Conservation (phyloP, 2,797 vertebrate species). For the Danio tinwini region DNA sequence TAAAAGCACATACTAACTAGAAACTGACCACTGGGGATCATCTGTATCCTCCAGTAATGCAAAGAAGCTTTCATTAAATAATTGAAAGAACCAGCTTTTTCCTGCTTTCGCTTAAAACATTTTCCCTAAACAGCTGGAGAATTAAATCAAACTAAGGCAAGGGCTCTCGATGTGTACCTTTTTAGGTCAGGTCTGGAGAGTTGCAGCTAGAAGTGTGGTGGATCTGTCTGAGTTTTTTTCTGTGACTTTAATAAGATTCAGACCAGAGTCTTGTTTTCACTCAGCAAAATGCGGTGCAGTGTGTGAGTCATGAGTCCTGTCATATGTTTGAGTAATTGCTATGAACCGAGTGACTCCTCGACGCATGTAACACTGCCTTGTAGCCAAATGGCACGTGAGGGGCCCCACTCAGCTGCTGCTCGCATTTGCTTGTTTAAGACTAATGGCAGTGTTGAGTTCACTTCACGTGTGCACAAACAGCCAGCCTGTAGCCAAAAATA, state of each 20-base stretch:
- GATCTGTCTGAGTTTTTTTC: conserved; percentile 54
- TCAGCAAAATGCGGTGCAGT: conserved; percentile 64
- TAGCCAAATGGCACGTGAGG: conserved; percentile 57
- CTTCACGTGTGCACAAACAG: conserved; percentile 45
- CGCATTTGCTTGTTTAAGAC: conserved; percentile 50
- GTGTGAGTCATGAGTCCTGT: conserved; percentile 69
- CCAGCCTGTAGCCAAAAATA: conserved; percentile 41
- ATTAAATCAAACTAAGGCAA: conserved; percentile 22
- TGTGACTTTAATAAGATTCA: conserved; percentile 65
- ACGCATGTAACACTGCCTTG: conserved; percentile 58
- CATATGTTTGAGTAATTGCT: conserved; percentile 66
- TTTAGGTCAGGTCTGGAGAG: conserved; percentile 39
- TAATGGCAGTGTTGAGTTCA: conserved; percentile 42
- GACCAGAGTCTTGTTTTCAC: conserved; percentile 60
- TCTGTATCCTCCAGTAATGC: conserved; percentile 4
- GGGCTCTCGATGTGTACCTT: neutral
- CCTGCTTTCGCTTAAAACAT: conserved; percentile 21
- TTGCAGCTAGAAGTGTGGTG: conserved; percentile 48
- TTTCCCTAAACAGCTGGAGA: conserved; percentile 6
- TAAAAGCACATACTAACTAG: conserved; percentile 22
- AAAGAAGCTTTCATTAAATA: conserved; percentile 7
- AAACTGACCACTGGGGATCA: conserved; percentile 12
- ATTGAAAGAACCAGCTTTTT: conserved; percentile 7
- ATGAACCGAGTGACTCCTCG: conserved; percentile 67
- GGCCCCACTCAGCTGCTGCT: conserved; percentile 47